A percentile compares a stretch with the other conserved stretches of the same genome.
Evolutionary conservation across 2,888 invertebrate species (phyloP).

Genomic region (Drosophila limbata): DNA sequence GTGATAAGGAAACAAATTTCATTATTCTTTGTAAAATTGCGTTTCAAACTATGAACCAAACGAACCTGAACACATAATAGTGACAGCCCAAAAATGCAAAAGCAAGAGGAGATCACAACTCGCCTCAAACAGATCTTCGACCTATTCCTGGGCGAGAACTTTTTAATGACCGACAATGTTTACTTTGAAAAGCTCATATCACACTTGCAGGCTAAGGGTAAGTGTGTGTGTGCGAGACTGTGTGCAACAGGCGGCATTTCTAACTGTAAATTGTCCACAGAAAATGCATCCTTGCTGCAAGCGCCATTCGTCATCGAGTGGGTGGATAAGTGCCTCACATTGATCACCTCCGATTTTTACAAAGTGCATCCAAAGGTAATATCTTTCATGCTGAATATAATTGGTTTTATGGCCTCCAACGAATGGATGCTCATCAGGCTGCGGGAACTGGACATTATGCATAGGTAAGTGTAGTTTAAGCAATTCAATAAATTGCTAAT

Average conservation of each 20-base stretch:
- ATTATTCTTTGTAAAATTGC: slow-evolving; percentile 57
- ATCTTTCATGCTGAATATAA: slow-evolving; percentile 89
- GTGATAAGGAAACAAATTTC: slow-evolving; percentile 67
- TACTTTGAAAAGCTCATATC: slow-evolving; percentile 89
- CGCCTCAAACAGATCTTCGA: slow-evolving; percentile 79
- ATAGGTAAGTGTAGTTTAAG: slow-evolving; percentile 64
- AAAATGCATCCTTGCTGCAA: slow-evolving; percentile 82
- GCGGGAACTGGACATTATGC: slow-evolving; percentile 83
- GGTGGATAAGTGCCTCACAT: slow-evolving; percentile 85
- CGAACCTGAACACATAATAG: slow-evolving; percentile 5
- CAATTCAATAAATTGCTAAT: not conserved
- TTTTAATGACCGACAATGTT: slow-evolving; percentile 86
- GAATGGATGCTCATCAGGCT: slow-evolving; percentile 88
- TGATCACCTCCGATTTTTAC: slow-evolving; percentile 82
- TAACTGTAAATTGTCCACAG: slow-evolving; percentile 62
- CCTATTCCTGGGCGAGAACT: slow-evolving; percentile 77
- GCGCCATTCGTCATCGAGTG: slow-evolving; percentile 85
- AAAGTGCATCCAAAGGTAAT: slow-evolving; percentile 85
- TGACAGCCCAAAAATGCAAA: slow-evolving; percentile 58
- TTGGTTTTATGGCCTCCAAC: slow-evolving; percentile 87
- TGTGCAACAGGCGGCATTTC: slow-evolving; percentile 46
- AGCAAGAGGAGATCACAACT: slow-evolving; percentile 68
- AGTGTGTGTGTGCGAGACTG: slow-evolving; percentile 53
- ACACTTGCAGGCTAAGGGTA: slow-evolving; percentile 87
- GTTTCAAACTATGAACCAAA: slow-evolving; percentile 50